Conservation (phyloP, 2,888 invertebrate genomes). For the Aphidius colemani region DNA sequence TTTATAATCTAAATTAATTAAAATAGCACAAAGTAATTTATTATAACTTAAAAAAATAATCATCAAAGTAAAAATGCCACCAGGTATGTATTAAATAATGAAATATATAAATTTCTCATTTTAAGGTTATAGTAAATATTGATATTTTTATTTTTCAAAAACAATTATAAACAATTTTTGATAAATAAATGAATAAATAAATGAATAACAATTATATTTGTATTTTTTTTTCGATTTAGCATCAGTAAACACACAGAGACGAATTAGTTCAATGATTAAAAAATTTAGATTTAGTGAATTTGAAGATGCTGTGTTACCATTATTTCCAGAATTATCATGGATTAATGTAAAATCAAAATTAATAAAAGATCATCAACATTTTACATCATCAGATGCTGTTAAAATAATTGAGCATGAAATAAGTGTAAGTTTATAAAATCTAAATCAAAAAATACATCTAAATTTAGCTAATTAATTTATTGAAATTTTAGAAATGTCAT, state of each 20-base stretch:
- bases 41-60: too few species aligned
- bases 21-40: too few species aligned
- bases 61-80: too few species aligned
- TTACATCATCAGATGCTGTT: conserved; percentile 40
- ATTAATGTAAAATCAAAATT: conserved; percentile 37
- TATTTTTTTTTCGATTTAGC: not conserved
- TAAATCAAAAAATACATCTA: not conserved
- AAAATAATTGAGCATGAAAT: conserved; percentile 39
- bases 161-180: too few species aligned
- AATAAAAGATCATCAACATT: conserved; percentile 41
- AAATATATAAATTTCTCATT: too few species aligned
- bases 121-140: too few species aligned
- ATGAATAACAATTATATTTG: too few species aligned
- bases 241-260: conserved; percentile 27
- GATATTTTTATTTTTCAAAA: too few species aligned
- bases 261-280: conserved; percentile 37
- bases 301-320: conserved; percentile 43
- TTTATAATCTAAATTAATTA: too few species aligned
- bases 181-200: too few species aligned
- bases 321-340: conserved; percentile 52
- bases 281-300: conserved; percentile 52
- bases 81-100: too few species aligned
- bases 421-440: conserved; percentile 38
- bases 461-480: not conserved
- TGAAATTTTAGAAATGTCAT: conserved; percentile 9